Evolutionary conservation across 2,113 vertebrate genomes (phyloP), one percentile per base, ranked within the genome.

Genomic region (Channa maculata): DNA sequence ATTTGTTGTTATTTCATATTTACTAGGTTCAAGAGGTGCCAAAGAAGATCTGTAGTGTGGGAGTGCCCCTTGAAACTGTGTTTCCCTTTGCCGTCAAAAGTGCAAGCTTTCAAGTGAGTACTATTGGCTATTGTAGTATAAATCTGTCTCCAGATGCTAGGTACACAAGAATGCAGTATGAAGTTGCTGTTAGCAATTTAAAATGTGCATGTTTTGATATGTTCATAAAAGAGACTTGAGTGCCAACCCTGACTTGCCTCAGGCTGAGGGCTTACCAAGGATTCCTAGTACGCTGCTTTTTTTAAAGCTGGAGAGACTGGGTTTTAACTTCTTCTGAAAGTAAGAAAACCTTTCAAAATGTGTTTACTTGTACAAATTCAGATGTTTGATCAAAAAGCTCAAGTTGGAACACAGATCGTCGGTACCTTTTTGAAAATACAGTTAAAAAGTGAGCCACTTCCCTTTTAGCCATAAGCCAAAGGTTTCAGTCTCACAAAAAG

Each of bases 131-230:
- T 62, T 70, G 34, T 51, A 64, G 24, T 37, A 67, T 38, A 63
- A 13, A 64, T 8, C 8, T 46, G 14, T 39, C 3, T 46, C 11
- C 38, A 9, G 51, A 9, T 57, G n/a, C 8, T 24, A 15, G 6
- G 33, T 14, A 45, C 10, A 44, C 59, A 67, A 45, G 52, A 49
- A 14, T 37, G 0, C n/a, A 0, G 5, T 33, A 24, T 55, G 13
- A 14, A 39, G 43, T 43, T 0, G 11, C 33, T 61, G 14, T 10
- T 6, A 43, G 76, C 48, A 8, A 55, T 71, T 75, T 53, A 11
- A 69, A 71, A 54, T n/a, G 2, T 78, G 49, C 44, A 58, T 65
- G 44, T 67, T 70, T 68, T 44, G 14, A 79, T 75, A 24, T 60
- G 72, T 73, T 77, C 15, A 14, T n/a, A 44, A 15, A 38, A 33